A percentile compares a stretch with the other conserved stretches of the same genome.
These are phyloP conservation scores for Diarsia brunnea DNA, from an alignment of 2,888 invertebrate species.

Conservation along the genomic window DNA sequence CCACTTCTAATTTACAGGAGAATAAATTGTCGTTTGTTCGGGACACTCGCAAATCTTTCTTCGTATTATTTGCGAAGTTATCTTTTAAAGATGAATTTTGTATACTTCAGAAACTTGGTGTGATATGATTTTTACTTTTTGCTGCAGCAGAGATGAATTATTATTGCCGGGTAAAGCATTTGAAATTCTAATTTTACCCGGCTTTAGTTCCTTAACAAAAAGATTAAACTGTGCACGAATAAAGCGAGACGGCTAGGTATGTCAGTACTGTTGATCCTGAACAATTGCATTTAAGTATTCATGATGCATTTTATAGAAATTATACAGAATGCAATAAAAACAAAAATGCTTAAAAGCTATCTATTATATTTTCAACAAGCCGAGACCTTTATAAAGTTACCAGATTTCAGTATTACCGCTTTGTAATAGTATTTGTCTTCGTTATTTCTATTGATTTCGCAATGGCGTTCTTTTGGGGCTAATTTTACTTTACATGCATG, in stretches of 20 bases:
- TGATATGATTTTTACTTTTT: constrained; percentile 49
- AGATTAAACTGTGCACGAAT: constrained; percentile 76
- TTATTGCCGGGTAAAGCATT: constrained; percentile 79
- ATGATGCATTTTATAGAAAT: constrained; percentile 29
- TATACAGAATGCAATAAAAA: constrained; percentile 26
- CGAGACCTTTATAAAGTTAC: constrained; percentile 21
- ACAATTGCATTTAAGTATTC: constrained; percentile 57
- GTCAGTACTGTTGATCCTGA: constrained; percentile 77
- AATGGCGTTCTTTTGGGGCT: constrained; percentile 69
- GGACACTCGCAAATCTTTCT: constrained; percentile 72
- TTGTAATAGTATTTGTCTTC: constrained; percentile 32
- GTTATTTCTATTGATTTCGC: constrained; percentile 69
- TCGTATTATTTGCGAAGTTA: constrained; percentile 72
- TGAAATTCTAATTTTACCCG: constrained; percentile 76
- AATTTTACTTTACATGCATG: constrained; percentile 78
- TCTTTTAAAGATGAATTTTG: constrained; percentile 67
- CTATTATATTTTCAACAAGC: constrained; percentile 17
- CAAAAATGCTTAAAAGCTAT: constrained; percentile 5
- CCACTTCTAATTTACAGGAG: constrained; percentile 77
- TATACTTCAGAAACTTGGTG: constrained; percentile 49
- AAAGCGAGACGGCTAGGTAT: constrained; percentile 81
- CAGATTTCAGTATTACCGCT: constrained; percentile 20
- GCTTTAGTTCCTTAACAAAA: constrained; percentile 74
- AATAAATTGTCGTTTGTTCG: constrained; percentile 76
- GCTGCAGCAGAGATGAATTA: constrained; percentile 69